Conservation (phyloP, 2,113 vertebrate species). For the Urocolius indicus region DNA sequence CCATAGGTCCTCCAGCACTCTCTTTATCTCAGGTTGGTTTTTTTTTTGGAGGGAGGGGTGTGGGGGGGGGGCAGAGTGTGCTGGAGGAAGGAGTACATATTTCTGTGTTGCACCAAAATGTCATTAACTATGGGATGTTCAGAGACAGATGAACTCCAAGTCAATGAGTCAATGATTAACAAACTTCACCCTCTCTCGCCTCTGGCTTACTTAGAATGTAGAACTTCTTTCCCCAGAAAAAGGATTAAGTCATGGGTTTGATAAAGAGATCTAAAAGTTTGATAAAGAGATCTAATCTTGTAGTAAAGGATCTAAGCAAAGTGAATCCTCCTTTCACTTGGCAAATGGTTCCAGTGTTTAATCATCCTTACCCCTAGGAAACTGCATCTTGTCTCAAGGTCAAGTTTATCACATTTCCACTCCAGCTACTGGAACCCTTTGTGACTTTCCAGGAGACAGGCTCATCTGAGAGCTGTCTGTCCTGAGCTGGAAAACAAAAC, state of each 20-base stretch:
- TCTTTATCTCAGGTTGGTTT: neutral
- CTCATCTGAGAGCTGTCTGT: neutral
- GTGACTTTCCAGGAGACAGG: slow-evolving; percentile 3
- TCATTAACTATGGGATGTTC: neutral
- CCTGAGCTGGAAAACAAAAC: neutral
- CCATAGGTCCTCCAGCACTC: neutral
- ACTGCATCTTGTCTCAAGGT: slow-evolving; percentile 43
- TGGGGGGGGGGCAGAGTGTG: neutral
- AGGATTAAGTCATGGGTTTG: slow-evolving; percentile 44
- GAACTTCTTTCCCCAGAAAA: slow-evolving; percentile 37
- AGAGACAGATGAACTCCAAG: neutral
- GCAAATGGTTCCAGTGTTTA: slow-evolving; percentile 25
- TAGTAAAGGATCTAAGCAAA: slow-evolving; percentile 20
- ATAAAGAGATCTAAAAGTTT: slow-evolving; percentile 44
- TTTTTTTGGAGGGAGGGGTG: neutral
- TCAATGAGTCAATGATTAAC: neutral
- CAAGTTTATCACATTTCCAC: slow-evolving; percentile 20
- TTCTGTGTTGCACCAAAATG: neutral
- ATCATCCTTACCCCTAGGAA: slow-evolving; percentile 41
- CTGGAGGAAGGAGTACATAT: neutral
- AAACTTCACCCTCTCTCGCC: neutral
- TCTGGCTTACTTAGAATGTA: neutral
- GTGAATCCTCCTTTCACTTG: slow-evolving; percentile 51
- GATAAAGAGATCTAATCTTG: slow-evolving; percentile 43
- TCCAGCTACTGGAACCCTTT: slow-evolving; percentile 1